Evolutionary conservation across 2,113 vertebrate genomes (phyloP).

Genomic region (Macrotus californicus): DNA sequence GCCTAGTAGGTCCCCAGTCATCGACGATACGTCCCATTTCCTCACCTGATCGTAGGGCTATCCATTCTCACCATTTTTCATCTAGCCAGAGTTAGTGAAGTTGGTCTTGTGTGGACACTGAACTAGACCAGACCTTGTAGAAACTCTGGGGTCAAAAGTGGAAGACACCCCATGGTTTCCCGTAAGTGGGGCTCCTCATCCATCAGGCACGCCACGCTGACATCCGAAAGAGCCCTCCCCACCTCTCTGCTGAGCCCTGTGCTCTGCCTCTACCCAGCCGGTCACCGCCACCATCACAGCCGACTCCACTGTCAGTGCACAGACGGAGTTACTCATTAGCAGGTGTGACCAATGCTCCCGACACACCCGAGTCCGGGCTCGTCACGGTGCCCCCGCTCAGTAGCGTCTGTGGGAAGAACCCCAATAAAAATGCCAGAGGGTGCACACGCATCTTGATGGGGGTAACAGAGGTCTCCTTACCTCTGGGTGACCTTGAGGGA

Average conservation of each 20-base stretch:
- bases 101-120: neutral
- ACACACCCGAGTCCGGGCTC: neutral
- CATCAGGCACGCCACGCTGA: neutral
- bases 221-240: neutral
- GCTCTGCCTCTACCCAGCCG: neutral
- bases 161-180: neutral
- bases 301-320: neutral
- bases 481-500: neutral
- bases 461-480: neutral
- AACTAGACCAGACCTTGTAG: neutral
- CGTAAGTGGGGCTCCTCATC: neutral
- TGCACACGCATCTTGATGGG: neutral
- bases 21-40: neutral
- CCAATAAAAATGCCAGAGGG: neutral
- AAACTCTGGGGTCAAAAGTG: neutral
- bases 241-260: neutral
- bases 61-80: neutral
- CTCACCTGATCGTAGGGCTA: neutral
- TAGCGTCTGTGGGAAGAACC: neutral
- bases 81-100: neutral
- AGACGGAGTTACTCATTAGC: slow-evolving; percentile 29
- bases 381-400: neutral
- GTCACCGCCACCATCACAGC: neutral
- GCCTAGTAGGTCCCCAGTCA: neutral
- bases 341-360: neutral